Conservation (phyloP, 2,797 vertebrate species). For the Eospalax fontanierii region DNA sequence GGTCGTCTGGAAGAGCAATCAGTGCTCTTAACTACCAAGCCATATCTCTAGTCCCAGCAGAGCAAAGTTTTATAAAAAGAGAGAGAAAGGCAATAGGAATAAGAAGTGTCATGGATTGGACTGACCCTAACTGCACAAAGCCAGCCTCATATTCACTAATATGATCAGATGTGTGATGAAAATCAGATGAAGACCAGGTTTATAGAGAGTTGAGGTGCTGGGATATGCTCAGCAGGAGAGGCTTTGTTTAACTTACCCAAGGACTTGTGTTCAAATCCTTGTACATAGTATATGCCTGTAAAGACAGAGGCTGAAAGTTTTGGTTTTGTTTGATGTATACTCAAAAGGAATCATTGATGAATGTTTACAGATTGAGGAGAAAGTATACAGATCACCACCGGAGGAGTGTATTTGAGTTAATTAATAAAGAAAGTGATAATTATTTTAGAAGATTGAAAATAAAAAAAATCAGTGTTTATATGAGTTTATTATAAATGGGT, state of each 20-base stretch:
- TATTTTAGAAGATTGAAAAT: background rate
- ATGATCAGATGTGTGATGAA: background rate
- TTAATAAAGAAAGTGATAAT: background rate
- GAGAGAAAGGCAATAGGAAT: background rate
- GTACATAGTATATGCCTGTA: background rate
- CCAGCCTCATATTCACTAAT: background rate
- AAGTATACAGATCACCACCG: background rate
- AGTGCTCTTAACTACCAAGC: too few relatives aligned
- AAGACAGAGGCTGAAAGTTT: background rate
- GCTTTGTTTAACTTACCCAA: background rate
- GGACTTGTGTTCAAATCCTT: background rate
- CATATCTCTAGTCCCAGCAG: too few relatives aligned
- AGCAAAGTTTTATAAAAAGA: background rate
- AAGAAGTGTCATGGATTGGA: background rate
- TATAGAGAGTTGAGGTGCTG: background rate
- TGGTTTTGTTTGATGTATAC: background rate
- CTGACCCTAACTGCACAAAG: accelerated
- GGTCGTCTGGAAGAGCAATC: too few relatives aligned
- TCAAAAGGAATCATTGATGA: background rate
- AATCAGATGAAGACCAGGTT: background rate
- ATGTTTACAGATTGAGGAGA: background rate
- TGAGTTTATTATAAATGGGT: background rate
- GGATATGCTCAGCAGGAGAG: background rate
- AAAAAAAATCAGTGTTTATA: background rate
- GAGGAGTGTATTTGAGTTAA: background rate